A percentile compares a stretch with the other conserved stretches of the same genome.
Conservation (phyloP, 2,113 vertebrate genomes). For the Microtus montanus region DNA sequence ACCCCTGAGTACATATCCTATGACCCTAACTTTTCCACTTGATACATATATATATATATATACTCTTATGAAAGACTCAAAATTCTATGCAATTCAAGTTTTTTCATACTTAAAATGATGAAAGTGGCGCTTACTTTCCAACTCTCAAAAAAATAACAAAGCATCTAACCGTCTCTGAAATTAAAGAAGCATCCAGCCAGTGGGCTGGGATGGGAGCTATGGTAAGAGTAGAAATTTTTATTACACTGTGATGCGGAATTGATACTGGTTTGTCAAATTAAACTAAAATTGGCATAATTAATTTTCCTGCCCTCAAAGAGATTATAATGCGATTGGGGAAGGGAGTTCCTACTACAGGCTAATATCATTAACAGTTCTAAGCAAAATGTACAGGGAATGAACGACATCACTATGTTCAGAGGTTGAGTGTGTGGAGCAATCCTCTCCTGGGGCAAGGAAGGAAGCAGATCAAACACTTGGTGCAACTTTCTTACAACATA, state of each 20-base stretch:
- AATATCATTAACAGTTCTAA: slow-evolving; percentile 5
- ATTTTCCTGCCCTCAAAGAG: not conserved
- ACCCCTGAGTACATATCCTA: not conserved
- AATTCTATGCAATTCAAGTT: not conserved
- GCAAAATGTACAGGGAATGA: not conserved
- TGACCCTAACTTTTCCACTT: not conserved
- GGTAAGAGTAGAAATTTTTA: not conserved
- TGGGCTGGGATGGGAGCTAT: not conserved
- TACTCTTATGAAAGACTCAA: not conserved
- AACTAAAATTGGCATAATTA: slow-evolving; percentile 48
- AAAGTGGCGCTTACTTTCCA: not conserved
- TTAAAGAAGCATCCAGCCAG: not conserved
- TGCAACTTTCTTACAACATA: not conserved
- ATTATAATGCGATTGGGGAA: slow-evolving; percentile 5
- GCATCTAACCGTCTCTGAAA: not conserved
- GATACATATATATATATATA: not conserved
- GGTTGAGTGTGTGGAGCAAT: not conserved
- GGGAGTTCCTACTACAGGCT: not conserved
- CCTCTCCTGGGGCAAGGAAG: not conserved
- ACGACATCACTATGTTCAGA: not conserved
- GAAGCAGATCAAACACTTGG: accelerated
- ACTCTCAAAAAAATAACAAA: not conserved
- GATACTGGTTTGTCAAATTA: not conserved
- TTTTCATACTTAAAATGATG: not conserved
- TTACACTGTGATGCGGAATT: not conserved